A percentile compares a stretch with the other conserved stretches of the same genome.
Evolutionary conservation across 2,888 invertebrate species (phyloP).

Genomic region (Teleogryllus oceanicus): DNA sequence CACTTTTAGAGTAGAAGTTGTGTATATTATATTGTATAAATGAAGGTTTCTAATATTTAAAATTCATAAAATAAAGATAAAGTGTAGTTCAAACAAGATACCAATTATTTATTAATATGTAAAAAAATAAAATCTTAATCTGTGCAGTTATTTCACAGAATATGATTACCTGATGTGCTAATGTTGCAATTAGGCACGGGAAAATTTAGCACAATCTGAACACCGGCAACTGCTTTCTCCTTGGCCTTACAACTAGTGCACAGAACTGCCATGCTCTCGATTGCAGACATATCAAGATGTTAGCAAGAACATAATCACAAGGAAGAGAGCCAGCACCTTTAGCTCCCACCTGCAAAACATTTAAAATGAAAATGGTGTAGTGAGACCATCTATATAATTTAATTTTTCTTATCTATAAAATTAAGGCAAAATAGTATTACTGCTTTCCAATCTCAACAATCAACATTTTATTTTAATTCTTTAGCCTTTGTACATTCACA

Average conservation of each 20-base stretch:
- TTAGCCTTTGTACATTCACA: too few relatives aligned
- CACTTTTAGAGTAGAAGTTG: too few relatives aligned
- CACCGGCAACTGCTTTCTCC: conserved; percentile 92
- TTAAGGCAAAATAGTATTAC: too few relatives aligned
- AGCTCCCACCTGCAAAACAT: conserved; percentile 57
- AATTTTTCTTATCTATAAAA: too few relatives aligned
- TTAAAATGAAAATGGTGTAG: too few relatives aligned
- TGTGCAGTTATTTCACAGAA: neutral
- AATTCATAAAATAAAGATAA: too few relatives aligned
- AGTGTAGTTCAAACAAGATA: too few relatives aligned
- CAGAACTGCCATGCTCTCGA: conserved; percentile 62
- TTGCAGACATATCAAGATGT: conserved; percentile 76
- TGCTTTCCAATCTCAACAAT: too few relatives aligned
- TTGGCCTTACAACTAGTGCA: conserved; percentile 96
- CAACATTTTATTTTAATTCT: too few relatives aligned
- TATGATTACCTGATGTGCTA: conserved; percentile 68
- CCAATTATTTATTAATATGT: neutral
- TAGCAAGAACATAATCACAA: conserved; percentile 81
- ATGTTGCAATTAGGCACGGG: conserved; percentile 89
- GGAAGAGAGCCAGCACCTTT: conserved; percentile 77
- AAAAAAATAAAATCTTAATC: neutral
- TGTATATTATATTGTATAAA: too few relatives aligned
- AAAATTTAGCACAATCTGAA: conserved; percentile 92
- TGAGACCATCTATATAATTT: too few relatives aligned
- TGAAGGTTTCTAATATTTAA: too few relatives aligned